phyloP scores from a whole-genome alignment of 1,140 invertebrate species.

The Coptotermes formosanus region DNA sequence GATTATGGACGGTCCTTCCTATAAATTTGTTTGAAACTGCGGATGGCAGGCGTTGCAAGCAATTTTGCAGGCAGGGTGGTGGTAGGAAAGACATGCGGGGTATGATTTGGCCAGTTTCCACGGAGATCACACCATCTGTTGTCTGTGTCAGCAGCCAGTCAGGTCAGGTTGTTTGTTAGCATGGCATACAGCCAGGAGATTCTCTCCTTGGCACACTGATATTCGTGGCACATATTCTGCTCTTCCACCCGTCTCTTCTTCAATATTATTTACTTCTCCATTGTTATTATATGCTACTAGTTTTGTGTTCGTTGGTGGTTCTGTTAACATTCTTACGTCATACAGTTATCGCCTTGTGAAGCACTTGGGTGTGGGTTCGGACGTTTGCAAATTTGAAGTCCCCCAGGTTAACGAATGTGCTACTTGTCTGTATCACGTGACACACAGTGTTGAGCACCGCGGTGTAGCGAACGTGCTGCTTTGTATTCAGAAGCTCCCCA shows the following conservation, averaged over 20 bases:
- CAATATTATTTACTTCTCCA: too few species aligned
- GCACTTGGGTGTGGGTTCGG: too few species aligned
- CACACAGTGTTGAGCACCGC: too few species aligned
- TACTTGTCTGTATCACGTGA: too few species aligned
- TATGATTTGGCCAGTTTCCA: constrained; percentile 6
- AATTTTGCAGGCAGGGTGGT: background rate
- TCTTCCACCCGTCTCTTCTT: background rate
- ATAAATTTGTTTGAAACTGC: background rate
- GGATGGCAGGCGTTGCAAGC: background rate
- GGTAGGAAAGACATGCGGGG: background rate
- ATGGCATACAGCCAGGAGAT: background rate
- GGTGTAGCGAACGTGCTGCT: too few species aligned
- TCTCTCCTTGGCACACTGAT: background rate
- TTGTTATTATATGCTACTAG: background rate
- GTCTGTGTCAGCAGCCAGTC: constrained; percentile 4
- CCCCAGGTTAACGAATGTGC: too few species aligned
- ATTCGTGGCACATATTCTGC: background rate
- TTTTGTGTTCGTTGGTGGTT: background rate
- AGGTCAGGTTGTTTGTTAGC: background rate
- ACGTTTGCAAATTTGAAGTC: too few species aligned
- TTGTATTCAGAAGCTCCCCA: too few species aligned
- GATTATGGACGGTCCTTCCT: background rate
- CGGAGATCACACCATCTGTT: constrained; percentile 8
- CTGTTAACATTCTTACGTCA: too few species aligned
- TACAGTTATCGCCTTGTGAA: too few species aligned